These are phyloP conservation scores for Acanthochromis polyacanthus DNA, from an alignment of 2,113 vertebrate species.

Conservation along the genomic window DNA sequence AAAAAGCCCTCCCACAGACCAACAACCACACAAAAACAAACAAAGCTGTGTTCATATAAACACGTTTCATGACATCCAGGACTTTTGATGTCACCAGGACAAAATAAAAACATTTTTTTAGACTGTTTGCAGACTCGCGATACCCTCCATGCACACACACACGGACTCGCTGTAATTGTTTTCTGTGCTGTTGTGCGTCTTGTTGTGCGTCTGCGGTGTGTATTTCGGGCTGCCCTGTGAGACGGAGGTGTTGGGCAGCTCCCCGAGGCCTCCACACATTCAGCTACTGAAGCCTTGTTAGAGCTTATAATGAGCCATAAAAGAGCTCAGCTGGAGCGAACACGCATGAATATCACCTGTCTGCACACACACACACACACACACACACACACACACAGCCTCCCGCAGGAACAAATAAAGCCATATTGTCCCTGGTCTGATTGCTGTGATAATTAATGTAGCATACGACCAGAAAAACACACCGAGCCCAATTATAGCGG, in stretches of 20 bases:
- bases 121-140: conserved; percentile 38
- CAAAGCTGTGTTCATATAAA: too few relatives aligned
- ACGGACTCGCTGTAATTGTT: conserved; percentile 60
- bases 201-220: conserved; percentile 21
- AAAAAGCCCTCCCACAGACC: too few relatives aligned
- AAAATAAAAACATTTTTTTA: neutral
- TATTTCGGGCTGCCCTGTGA: conserved; percentile 53
- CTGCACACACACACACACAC: conserved; percentile 31
- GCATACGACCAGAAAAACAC: conserved; percentile 72
- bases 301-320: conserved; percentile 75
- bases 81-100: neutral
- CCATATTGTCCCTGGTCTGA: conserved; percentile 77
- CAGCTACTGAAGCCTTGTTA: conserved; percentile 78
- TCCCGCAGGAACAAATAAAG: conserved; percentile 75
- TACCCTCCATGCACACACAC: neutral
- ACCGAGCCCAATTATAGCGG: conserved; percentile 69
- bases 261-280: conserved; percentile 61
- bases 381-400: conserved; percentile 27
- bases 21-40: too few relatives aligned
- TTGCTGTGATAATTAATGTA: conserved; percentile 79
- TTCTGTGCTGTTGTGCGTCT: conserved; percentile 33
- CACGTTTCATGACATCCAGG: too few relatives aligned
- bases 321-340: conserved; percentile 74
- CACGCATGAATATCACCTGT: conserved; percentile 68
- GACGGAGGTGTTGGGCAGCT: conserved; percentile 55